A percentile compares a stretch with the other conserved stretches of the same genome.
Evolutionary conservation across 2,113 vertebrate genomes (phyloP).

Genomic region (Toxostoma redivivum): DNA sequence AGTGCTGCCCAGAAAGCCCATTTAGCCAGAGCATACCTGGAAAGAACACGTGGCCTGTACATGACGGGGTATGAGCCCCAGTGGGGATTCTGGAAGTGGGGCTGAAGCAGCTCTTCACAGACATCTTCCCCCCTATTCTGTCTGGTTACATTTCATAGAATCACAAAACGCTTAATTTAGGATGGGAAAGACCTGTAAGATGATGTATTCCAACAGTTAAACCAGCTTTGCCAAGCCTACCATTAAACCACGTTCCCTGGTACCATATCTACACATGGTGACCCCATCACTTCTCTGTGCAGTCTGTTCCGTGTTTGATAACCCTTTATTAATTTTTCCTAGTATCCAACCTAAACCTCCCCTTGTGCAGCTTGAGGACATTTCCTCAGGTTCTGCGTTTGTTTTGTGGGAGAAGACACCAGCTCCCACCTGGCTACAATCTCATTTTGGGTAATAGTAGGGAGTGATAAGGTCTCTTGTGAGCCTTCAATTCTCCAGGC

Average conservation of each 20-base stretch:
- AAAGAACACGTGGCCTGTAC: background rate
- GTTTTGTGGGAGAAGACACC: background rate
- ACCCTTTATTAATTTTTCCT: background rate
- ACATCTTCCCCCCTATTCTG: rapidly evolving
- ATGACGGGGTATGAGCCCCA: rapidly evolving
- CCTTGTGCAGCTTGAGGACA: background rate
- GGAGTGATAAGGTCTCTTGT: background rate
- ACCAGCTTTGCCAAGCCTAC: background rate
- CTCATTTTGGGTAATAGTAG: background rate
- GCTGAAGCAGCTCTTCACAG: background rate
- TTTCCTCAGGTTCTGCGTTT: background rate
- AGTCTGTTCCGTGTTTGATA: background rate
- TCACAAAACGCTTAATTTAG: background rate
- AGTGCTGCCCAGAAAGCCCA: background rate
- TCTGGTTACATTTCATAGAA: background rate
- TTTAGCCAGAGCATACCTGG: rapidly evolving
- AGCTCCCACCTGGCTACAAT: background rate
- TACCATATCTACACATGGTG: no score
- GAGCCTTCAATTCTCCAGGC: background rate
- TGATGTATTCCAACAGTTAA: no score
- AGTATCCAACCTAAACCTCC: background rate
- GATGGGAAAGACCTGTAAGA: background rate
- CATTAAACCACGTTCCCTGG: background rate
- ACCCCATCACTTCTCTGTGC: background rate
- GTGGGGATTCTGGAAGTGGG: no score